Base-by-base conservation (phyloP, 2,888 invertebrate species). In the Rhagophthalmus giganteus region DNA sequence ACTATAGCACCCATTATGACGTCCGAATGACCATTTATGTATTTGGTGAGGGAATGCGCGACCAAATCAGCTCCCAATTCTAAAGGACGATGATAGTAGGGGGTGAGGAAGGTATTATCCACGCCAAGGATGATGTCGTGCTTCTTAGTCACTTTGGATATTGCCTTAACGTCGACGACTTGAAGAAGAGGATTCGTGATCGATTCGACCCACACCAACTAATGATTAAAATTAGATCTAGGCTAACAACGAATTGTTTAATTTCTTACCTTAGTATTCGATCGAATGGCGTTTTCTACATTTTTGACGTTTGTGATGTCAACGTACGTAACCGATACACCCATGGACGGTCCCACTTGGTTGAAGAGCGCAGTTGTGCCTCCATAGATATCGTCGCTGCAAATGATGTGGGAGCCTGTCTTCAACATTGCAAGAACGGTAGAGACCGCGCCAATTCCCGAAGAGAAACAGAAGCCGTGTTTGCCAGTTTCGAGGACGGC, bases 171-270 rank as follows among this genome's bases (percentile, higher is more conserved):
- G 70, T 98, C 95, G 5, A 86, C 81, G 10, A 98, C 80, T 78
- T 93, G 92, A 60, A 97, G 73, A 6, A 89, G 77, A 0, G 98
- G 98, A 77, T 98, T 98, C n/a, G 96, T 94, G 0, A 97, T 97
- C 0, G 91, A 88, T 75, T 98, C 98, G 54, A 96, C 74, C 96
- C 96, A 98, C 27, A 98, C 79, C 74, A 90, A 77, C 88, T 88
- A 65, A 32, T 37, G 50, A 8, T n/a, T 2, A 5, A 33, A 33
- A 1, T 15, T 33, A 5, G 8, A 14, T n/a, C n/a, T n/a, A n/a
- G n/a, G n/a, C n/a, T n/a, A n/a, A n/a, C n/a, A n/a, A n/a, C 2
- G 3, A 2, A 33, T 24, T 24, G 24, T 6, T 24, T 5, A 24
- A 24, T 24, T 24, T 6, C 7, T 24, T 24, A 24, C 24, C 24